Percentiles rank a stretch among this genome's conserved stretches.
Evolutionary conservation across 2,113 vertebrate species (phyloP).

Genomic region (Triplophysa rosa): DNA sequence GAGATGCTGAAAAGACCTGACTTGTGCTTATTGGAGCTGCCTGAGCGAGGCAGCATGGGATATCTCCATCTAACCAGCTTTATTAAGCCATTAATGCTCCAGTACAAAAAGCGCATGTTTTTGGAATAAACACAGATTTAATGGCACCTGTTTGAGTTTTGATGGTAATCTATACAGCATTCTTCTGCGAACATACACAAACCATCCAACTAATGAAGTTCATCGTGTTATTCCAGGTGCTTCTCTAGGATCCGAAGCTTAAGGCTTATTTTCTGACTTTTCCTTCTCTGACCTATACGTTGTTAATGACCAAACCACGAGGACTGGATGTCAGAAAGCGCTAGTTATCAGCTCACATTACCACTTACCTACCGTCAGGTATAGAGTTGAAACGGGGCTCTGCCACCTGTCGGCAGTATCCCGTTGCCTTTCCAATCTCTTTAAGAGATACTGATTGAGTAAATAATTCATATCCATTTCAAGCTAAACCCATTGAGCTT

Average conservation of each 20-base stretch:
- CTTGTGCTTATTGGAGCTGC: conserved; percentile 49
- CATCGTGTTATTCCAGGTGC: not conserved
- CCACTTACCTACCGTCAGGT: conserved; percentile 72
- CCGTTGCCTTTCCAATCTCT: conserved; percentile 78
- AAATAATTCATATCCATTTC: conserved; percentile 75
- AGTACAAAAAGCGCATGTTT: not conserved
- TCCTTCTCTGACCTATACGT: conserved; percentile 32
- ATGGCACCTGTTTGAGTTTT: not conserved
- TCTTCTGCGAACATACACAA: not conserved
- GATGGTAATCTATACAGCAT: not conserved
- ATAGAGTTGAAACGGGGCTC: conserved; percentile 65
- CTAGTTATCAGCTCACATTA: conserved; percentile 77
- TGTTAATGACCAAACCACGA: conserved; percentile 27
- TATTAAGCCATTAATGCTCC: no score
- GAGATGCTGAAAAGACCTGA: conserved; percentile 32
- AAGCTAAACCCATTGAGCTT: conserved; percentile 50
- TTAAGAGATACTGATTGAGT: conserved; percentile 74
- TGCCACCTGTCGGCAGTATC: conserved; percentile 76
- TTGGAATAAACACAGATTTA: not conserved
- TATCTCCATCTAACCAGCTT: not conserved
- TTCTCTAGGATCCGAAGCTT: conserved; percentile 8
- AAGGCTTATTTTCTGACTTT: conserved; percentile 15
- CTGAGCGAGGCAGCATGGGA: conserved; percentile 10
- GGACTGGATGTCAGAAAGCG: conserved; percentile 65
- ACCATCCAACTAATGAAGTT: not conserved